A percentile compares a stretch with the other conserved stretches of the same genome.
Conservation (phyloP, 2,113 vertebrate genomes). For the Oophaga pumilio region DNA sequence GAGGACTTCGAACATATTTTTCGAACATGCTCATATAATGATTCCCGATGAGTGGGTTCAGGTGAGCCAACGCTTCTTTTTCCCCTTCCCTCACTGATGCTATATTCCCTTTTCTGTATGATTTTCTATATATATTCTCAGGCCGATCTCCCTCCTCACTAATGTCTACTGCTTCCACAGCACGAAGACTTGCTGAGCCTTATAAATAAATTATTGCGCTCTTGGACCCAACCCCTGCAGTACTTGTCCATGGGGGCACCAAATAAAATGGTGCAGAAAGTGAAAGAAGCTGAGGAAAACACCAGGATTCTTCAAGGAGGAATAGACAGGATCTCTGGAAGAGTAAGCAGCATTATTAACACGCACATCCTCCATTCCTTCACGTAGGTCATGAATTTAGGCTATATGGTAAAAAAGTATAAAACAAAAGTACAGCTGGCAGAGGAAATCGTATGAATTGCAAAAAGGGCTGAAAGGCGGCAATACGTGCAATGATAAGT, state of each 20-base stretch:
- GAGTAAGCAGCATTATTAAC: constrained; percentile 21
- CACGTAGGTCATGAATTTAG: neutral
- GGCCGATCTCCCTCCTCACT: neutral
- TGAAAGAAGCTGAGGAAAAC: constrained; percentile 53
- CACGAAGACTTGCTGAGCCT: constrained; percentile 49
- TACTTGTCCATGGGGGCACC: constrained; percentile 29
- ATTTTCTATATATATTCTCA: neutral
- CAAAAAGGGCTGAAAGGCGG: neutral
- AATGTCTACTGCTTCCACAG: neutral
- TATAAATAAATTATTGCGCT: constrained; percentile 37
- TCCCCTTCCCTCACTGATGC: too few species aligned
- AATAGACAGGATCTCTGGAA: constrained; percentile 50
- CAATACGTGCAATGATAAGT: too few species aligned
- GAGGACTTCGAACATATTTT: too few species aligned
- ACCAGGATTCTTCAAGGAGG: constrained; percentile 35
- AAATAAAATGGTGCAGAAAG: constrained; percentile 21
- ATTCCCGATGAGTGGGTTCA: too few species aligned
- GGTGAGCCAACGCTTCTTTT: too few species aligned
- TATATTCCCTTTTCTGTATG: neutral
- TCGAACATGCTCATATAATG: too few species aligned
- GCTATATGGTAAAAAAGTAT: neutral
- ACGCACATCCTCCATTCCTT: neutral
- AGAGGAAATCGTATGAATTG: neutral
- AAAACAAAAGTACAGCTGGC: neutral
- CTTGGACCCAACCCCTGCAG: constrained; percentile 45